Evolutionary conservation across 92 coral and sea anemone species (phyloP).

Genomic region (Bergia puertoricense): DNA sequence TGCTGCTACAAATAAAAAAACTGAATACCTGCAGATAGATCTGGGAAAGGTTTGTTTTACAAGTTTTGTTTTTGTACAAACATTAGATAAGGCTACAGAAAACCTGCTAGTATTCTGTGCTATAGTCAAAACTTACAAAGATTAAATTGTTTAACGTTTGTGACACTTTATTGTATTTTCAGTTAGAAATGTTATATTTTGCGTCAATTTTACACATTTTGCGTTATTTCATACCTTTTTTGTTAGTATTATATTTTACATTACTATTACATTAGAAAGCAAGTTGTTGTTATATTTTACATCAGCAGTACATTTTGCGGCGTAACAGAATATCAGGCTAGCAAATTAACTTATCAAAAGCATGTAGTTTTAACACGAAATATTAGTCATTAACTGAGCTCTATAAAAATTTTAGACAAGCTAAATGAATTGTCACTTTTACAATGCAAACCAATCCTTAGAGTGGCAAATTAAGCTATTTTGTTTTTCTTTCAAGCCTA

Average conservation of each 20-base stretch:
- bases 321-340: too few species aligned
- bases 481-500: not conserved
- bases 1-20: constrained; percentile 22
- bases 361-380: too few species aligned
- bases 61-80: too few species aligned
- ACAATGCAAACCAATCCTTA: not conserved
- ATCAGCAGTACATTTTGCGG: too few species aligned
- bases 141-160: too few species aligned
- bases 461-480: not conserved
- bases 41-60: constrained; percentile 34
- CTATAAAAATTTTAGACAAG: too few species aligned
- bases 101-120: not conserved
- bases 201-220: not conserved
- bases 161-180: not conserved
- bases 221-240: not conserved
- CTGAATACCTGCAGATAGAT: constrained; percentile 50
- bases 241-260: not conserved
- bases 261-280: not conserved
- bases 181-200: too few species aligned
- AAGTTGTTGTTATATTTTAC: too few species aligned
- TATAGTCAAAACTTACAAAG: too few species aligned
- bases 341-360: too few species aligned
- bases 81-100: not conserved
- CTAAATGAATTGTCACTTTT: not conserved
- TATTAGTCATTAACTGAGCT: too few species aligned